Base-by-base conservation (phyloP, 2,797 vertebrate genomes). In the Oreortyx pictus region DNA sequence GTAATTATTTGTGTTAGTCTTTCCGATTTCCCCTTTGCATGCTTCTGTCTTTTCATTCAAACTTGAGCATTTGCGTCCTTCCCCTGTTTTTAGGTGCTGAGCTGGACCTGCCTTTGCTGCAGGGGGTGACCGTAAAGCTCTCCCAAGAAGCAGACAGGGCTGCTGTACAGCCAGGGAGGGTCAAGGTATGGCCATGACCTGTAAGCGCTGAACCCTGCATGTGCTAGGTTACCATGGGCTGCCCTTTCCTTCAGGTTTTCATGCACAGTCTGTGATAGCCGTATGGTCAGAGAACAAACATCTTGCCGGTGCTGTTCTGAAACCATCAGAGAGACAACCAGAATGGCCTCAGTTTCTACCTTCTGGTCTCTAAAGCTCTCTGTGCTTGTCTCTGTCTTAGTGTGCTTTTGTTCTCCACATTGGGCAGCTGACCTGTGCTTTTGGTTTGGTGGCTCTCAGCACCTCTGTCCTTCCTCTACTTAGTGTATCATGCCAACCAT, bases 151-250 rank as follows among this genome's bases (percentile, higher is more conserved):
- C 29, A 82, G 37, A 47, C 17, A 68, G 20, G n/a, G 6, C 23
- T 60, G 25, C 23, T 84, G 12, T 56, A 59, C 14, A 71, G 50
- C 22, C 24, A 67, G 43, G 24, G 24, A 67, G 2, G 3, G 27
- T 60, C 7, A 15, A 78, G 67, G 6, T 43, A 25, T 12, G 31
- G 35, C n/a, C 24, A 20, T 47, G 44, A 23, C 23, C 50, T 23
- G 49, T 27, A 37, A 57, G 52, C 47, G 10, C 44, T 14, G 7
- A 57, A 33, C 17, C 29, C 29, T 12, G 14, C 7, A 33, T 37
- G 7, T 2, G 0, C 24, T 59, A 33, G 16, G 11, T 50, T 47
- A 62, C 29, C 0, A 1, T 54, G 25, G 20, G 49, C 16, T 8
- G 31, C 15, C 11, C 6, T 60, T 89, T 74, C 14, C 14, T 67